Evolutionary conservation across 2,888 invertebrate genomes (phyloP), one percentile per base, ranked within the genome.

Genomic region (Ennomos erosarius): DNA sequence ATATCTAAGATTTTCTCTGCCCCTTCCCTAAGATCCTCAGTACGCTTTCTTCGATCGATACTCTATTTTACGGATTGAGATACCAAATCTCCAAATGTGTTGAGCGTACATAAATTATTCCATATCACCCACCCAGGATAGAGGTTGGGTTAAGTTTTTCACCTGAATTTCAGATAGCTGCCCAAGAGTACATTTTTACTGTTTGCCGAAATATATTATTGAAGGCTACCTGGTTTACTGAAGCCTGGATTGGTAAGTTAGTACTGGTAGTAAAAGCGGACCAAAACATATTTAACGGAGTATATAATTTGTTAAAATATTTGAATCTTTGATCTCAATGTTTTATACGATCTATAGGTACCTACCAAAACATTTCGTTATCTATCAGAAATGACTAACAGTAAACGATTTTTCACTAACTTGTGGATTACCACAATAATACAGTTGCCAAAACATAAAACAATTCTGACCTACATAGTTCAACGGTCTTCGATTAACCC

Each of bases 71-170:
- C 62, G 55, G 56, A 58, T 54, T 63, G 57, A 60, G 64, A 56
- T 64, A 61, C 59, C 62, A 55, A 62, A 62, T 62, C 62, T 59
- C 59, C 42, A 61, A 61, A 49, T 61, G 51, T 60, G 53, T 62
- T 62, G 58, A 50, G 58, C 51, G 54, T 54, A 61, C 61, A 57
- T 61, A 61, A 61, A 61, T 57, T 57, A 61, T 61, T 61, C 56
- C 43, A 42, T 61, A 57, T 61, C 49, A 54, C 55, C 59, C 42
- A 13, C 50, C 46, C 50, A 37, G 45, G 59, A 34, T 50, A 46
- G 54, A 59, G 51, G 59, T 59, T 39, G 59, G 59, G 47, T 60
- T 42, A 51, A 60, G 51, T 60, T 60, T 59, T 60, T 60, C 55
- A 60, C 59, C 59, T 55, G 59, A 60, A 60, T 60, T 60, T 51